Conservation (phyloP, 2,888 invertebrate genomes). For the Parapristionchus giblindavisi region DNA sequence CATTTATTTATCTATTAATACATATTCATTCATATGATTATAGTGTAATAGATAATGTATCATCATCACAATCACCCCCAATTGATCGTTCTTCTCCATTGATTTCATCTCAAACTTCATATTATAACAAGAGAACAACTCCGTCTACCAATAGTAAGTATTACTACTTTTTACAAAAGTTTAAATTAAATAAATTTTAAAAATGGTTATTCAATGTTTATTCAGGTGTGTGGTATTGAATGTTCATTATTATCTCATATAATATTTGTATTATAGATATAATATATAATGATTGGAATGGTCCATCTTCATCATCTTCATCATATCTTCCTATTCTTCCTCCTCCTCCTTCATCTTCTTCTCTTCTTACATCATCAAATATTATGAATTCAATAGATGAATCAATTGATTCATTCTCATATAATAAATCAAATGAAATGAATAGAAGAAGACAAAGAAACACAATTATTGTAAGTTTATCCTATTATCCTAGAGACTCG, state of each 20-base stretch:
- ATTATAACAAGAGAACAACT: not conserved
- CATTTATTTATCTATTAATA: no score
- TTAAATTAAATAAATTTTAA: no score
- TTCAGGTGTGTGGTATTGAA: no score
- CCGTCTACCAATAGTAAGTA: not conserved
- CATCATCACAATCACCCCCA: slow-evolving; percentile 41
- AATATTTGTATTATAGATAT: no score
- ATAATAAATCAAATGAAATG: not conserved
- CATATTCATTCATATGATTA: no score
- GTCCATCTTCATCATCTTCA: no score
- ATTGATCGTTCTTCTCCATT: slow-evolving; percentile 49
- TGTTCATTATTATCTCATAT: no score
- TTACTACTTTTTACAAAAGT: not conserved
- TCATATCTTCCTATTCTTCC: not conserved
- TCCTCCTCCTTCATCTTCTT: slow-evolving; percentile 13
- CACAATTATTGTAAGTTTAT: no score
- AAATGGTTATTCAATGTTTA: no score
- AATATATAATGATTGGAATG: no score
- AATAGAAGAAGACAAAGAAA: not conserved
- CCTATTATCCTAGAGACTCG: no score
- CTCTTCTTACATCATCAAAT: slow-evolving; percentile 5
- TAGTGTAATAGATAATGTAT: not conserved
- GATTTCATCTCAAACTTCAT: slow-evolving; percentile 38
- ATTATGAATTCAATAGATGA: not conserved
- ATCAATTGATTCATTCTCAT: not conserved